These are phyloP conservation scores for Hirudinaria manillensis DNA, from an alignment of 2,888 invertebrate genomes.

Conservation along the genomic window DNA sequence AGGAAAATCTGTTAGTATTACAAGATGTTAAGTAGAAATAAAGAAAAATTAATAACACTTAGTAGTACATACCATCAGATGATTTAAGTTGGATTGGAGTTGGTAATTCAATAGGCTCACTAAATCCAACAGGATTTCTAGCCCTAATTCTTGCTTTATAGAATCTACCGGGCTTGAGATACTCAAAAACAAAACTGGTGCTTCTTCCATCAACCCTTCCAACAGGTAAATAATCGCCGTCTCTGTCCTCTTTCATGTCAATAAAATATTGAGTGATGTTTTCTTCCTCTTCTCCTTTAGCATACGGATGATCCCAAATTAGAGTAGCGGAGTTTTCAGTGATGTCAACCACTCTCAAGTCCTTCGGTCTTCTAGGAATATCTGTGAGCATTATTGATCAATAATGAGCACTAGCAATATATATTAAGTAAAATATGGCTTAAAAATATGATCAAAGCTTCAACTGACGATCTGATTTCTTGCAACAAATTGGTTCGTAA, in stretches of 20 bases:
- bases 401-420: no score
- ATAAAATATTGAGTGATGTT: constrained; percentile 31
- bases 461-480: constrained; percentile 45
- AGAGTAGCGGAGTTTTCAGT: constrained; percentile 27
- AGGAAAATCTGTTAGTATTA: constrained; percentile 23
- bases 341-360: constrained; percentile 26
- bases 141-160: constrained; percentile 81
- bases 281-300: constrained; percentile 26
- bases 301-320: constrained; percentile 24
- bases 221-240: constrained; percentile 28
- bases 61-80: constrained; percentile 9
- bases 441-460: background rate
- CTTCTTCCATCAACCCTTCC: constrained; percentile 32
- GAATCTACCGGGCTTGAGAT: constrained; percentile 30
- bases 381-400: constrained; percentile 15
- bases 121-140: constrained; percentile 70
- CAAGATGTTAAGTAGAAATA: background rate
- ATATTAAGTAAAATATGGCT: background rate
- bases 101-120: constrained; percentile 60
- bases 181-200: constrained; percentile 28
- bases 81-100: constrained; percentile 60
- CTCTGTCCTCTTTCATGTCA: constrained; percentile 29
- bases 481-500: constrained; percentile 37
- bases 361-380: constrained; percentile 25
- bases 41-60: background rate